These are phyloP conservation scores for Micrastur ruficollis DNA, from an alignment of 2,797 vertebrate genomes.

Conservation along the genomic window DNA sequence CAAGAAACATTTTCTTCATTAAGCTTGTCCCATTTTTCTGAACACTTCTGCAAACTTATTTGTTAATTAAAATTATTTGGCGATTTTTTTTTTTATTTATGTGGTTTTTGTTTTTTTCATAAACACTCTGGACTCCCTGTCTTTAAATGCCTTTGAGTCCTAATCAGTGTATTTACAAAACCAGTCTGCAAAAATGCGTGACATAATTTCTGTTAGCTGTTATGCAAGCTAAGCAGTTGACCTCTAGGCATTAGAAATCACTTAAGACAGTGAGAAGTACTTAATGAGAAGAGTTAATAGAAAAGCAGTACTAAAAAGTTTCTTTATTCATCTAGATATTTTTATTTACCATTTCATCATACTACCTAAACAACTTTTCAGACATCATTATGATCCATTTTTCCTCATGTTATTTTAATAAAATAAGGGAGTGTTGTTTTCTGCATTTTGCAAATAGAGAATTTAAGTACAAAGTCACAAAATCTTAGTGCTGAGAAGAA, in stretches of 20 bases:
- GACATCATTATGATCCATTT: neutral
- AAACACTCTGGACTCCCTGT: neutral
- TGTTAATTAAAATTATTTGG: neutral
- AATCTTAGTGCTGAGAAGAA: neutral
- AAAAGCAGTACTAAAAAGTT: neutral
- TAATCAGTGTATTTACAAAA: neutral
- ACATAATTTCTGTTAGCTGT: neutral
- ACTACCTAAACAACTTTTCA: neutral
- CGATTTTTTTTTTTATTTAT: too few relatives aligned
- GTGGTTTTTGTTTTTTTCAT: neutral
- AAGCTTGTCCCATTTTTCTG: neutral
- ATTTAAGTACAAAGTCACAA: neutral
- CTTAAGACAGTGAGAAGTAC: neutral
- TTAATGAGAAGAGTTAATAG: neutral
- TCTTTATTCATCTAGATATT: neutral
- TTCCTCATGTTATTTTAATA: neutral
- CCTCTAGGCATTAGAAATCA: neutral
- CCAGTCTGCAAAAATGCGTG: neutral
- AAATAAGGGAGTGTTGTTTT: neutral
- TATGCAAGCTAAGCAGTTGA: neutral
- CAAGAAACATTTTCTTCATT: neutral
- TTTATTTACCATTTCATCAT: neutral
- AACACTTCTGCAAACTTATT: neutral
- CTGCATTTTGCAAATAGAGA: neutral
- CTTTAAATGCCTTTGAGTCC: neutral